A percentile compares a stretch with the other conserved stretches of the same genome.
These are phyloP conservation scores for Lithophane ornitopus DNA, from an alignment of 2,888 invertebrate species.

Conservation along the genomic window DNA sequence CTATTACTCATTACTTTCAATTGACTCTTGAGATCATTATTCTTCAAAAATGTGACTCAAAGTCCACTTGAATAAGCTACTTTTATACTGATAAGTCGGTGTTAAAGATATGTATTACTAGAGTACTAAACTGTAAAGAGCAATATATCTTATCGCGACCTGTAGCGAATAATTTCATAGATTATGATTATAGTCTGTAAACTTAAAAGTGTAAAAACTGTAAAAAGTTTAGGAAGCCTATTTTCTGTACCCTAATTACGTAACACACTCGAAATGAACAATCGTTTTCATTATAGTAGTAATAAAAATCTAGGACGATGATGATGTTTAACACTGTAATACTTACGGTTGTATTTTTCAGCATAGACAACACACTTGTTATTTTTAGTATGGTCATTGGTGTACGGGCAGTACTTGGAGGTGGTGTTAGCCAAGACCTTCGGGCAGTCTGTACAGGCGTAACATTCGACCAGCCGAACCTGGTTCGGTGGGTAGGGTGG, in stretches of 20 bases:
- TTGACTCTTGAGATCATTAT: slow-evolving; percentile 11
- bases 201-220: not conserved
- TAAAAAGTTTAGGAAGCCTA: not conserved
- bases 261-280: not conserved
- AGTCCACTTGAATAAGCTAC: not conserved
- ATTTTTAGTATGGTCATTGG: slow-evolving; percentile 68
- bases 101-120: not conserved
- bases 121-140: not conserved
- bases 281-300: not conserved
- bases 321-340: not conserved
- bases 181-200: not conserved
- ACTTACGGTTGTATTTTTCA: slow-evolving; percentile 80
- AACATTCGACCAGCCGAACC: slow-evolving; percentile 70
- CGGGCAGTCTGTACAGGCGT: slow-evolving; percentile 79
- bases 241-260: not conserved
- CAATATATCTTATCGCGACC: not conserved
- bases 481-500: slow-evolving; percentile 5
- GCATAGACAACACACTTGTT: slow-evolving; percentile 79
- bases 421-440: slow-evolving; percentile 68
- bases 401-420: slow-evolving; percentile 74
- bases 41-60: not conserved
- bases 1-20: slow-evolving; percentile 29
- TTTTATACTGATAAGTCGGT: not conserved
- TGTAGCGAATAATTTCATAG: not conserved
- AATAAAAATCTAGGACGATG: not conserved